Evolutionary conservation across 1,140 invertebrate species (phyloP).

Genomic region (Elymnias hypermnestra): DNA sequence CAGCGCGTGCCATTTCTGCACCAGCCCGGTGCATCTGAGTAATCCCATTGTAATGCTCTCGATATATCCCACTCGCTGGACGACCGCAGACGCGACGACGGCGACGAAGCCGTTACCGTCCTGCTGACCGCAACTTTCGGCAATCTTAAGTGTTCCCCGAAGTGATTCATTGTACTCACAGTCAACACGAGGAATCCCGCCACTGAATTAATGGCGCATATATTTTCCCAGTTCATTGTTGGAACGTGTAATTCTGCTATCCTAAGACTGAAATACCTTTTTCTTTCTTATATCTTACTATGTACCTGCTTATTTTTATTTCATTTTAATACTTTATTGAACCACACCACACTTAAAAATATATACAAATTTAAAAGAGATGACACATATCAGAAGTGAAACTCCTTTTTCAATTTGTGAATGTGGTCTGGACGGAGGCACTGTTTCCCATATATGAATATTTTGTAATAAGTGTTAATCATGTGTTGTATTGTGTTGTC

Average conservation of each 20-base stretch:
- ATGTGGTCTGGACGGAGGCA: no score
- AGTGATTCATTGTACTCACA: conserved; percentile 19
- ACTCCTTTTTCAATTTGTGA: no score
- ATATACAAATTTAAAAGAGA: no score
- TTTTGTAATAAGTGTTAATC: no score
- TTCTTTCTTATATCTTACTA: no score
- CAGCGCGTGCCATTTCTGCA: conserved; percentile 70
- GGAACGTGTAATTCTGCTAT: conserved; percentile 23
- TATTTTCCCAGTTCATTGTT: conserved; percentile 18
- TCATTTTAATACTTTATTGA: no score
- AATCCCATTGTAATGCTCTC: conserved; percentile 73
- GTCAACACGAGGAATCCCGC: conserved; percentile 17
- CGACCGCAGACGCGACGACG: conserved; percentile 57
- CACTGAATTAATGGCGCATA: conserved; percentile 24
- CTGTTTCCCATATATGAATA: no score
- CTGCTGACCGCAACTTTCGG: conserved; percentile 8
- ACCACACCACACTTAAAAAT: no score
- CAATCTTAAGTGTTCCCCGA: conserved; percentile 7
- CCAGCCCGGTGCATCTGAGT: conserved; percentile 72
- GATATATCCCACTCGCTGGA: conserved; percentile 57
- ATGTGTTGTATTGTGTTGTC: no score
- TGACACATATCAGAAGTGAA: no score
- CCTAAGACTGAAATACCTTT: no score
- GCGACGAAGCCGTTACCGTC: conserved; percentile 26
- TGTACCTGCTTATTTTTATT: no score